These are phyloP conservation scores for Paracentrotus lividus DNA, from an alignment of 53 echinoderm and acorn worm genomes.

Conservation along the genomic window DNA sequence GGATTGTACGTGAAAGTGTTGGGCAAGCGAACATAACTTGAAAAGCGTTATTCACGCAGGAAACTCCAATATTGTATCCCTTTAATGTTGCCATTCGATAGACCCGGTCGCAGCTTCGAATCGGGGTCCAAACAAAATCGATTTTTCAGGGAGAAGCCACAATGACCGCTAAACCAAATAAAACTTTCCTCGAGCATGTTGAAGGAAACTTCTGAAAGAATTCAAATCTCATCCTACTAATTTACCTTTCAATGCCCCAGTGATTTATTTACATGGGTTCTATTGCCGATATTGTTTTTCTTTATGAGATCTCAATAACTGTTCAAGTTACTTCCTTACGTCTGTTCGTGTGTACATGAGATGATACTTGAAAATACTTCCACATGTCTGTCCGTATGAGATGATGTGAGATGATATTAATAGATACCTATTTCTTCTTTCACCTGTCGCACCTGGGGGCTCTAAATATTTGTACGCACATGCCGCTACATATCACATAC, in stretches of 20 bases:
- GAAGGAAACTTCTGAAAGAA: too few species aligned
- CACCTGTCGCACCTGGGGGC: slow-evolving; percentile 36
- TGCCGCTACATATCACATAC: slow-evolving; percentile 51
- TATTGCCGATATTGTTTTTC: neutral
- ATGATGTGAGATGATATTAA: too few species aligned
- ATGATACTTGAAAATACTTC: neutral
- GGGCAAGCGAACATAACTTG: too few species aligned
- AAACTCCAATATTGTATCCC: too few species aligned
- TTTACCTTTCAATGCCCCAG: neutral
- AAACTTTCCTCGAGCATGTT: too few species aligned
- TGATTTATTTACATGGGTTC: neutral
- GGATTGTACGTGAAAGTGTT: too few species aligned
- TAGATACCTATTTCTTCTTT: slow-evolving; percentile 12
- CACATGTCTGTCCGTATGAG: neutral
- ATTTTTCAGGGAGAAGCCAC: too few species aligned
- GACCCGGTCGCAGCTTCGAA: too few species aligned
- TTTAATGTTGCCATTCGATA: too few species aligned
- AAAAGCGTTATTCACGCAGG: too few species aligned
- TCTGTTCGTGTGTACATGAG: neutral
- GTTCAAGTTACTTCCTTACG: neutral
- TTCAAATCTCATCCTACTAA: neutral
- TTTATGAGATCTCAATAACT: neutral
- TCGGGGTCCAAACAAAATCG: too few species aligned
- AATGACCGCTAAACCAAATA: too few species aligned
- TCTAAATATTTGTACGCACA: slow-evolving; percentile 23